These are phyloP conservation scores for Forbesichthys papilliferus DNA, from an alignment of 2,113 vertebrate species.

Conservation along the genomic window DNA sequence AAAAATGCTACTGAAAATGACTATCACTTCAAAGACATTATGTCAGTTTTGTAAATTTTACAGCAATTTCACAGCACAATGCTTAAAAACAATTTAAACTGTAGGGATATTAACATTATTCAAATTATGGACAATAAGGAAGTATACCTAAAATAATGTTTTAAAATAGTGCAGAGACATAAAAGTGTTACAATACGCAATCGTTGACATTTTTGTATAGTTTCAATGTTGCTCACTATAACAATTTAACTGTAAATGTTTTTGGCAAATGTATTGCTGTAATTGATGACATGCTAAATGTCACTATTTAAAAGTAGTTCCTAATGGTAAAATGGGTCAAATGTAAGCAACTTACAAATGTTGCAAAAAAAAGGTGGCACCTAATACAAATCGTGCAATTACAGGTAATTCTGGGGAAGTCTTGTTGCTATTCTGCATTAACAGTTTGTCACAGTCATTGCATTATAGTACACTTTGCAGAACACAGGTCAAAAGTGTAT, in stretches of 20 bases:
- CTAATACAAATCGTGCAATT: no score
- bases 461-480: neutral
- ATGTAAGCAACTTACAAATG: no score
- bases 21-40: no score
- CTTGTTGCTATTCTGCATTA: neutral
- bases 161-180: neutral
- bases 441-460: neutral
- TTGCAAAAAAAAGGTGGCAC: no score
- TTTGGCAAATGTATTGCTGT: no score
- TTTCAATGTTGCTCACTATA: neutral
- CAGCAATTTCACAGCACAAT: neutral
- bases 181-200: neutral
- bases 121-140: neutral
- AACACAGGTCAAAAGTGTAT: neutral
- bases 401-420: no score
- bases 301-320: no score
- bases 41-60: neutral
- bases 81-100: neutral
- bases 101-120: neutral
- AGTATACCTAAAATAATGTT: constrained; percentile 2
- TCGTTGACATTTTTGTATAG: neutral
- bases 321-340: no score
- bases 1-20: no score
- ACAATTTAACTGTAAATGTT: no score
- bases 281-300: no score